Evolutionary conservation across 2,888 invertebrate genomes (phyloP).

Genomic region (Brachylomia viminalis): DNA sequence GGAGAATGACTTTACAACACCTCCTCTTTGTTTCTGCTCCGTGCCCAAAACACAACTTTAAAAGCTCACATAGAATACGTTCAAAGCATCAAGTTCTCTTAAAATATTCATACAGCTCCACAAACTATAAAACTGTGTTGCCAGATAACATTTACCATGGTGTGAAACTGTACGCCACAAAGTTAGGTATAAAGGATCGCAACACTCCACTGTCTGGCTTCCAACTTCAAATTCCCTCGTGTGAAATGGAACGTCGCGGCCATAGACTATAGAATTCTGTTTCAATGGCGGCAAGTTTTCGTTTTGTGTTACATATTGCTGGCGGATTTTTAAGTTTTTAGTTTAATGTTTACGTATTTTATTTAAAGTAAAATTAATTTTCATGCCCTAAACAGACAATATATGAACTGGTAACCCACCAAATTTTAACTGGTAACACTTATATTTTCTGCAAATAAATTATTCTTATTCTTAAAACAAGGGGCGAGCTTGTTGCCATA

Average conservation of each 20-base stretch:
- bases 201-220: constrained; percentile 59
- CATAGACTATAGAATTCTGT: constrained; percentile 53
- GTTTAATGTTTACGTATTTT: not conserved
- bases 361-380: no score
- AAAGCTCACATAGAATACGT: constrained; percentile 20
- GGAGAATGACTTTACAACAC: no score
- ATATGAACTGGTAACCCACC: no score
- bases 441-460: no score
- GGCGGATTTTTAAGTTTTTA: constrained; percentile 16
- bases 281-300: constrained; percentile 51
- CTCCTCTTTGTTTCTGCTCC: no score
- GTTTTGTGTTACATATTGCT: constrained; percentile 32
- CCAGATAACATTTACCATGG: constrained; percentile 54
- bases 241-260: constrained; percentile 54
- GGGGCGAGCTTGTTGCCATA: not conserved
- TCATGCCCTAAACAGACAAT: no score
- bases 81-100: constrained; percentile 33
- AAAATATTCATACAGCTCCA: constrained; percentile 48
- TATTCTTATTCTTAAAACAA: no score
- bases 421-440: no score
- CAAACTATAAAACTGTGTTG: constrained; percentile 48
- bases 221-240: constrained; percentile 58
- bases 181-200: constrained; percentile 64
- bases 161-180: constrained; percentile 53
- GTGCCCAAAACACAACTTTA: constrained; percentile 16